Evolutionary conservation across 2,888 invertebrate species (phyloP), one percentile per base, ranked within the genome.

Genomic region (Lasioglossum zephyrum): DNA sequence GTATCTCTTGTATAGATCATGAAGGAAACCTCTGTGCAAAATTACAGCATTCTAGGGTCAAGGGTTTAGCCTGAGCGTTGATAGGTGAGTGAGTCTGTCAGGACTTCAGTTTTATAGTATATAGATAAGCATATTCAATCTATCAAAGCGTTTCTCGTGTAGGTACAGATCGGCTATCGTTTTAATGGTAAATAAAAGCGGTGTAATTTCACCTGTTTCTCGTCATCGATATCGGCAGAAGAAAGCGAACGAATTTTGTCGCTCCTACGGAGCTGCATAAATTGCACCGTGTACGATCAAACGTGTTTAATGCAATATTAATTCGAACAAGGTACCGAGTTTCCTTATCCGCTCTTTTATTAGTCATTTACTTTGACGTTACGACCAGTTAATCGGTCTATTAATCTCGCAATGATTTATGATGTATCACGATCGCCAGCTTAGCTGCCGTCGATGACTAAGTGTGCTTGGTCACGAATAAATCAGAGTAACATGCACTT

Each of bases 341-440:
- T 39, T 49, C 31, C 60, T n/a, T 60, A 13, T 41, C 26, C 60
- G 18, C 13, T 22, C 69, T 39, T 69, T 69, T 22, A 69, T 69
- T 69, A 39, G 22, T 69, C 36, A 69, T 22, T 69, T 69, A 11
- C 22, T 39, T 36, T 5, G 36, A 26, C 44, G 18, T 44, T 16
- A n/a, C 9, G 8, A 13, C 22, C 26, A 26, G 36, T 72, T 77
- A 72, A 77, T 77, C 57, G 16, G 9, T n/a, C 36, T 3, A 57
- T 70, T 79, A 41, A 77, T 77, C 53, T 57, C 1, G 11, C 8
- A 44, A 77, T n/a, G 22, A 60, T 31, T 72, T 49, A 60, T 47
- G 18, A 72, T 39, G 57, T 13, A 39, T 22, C 18, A 11, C 36
- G 22, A 73, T 39, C n/a, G 44, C 44, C 36, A 57, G 72, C 53